These are phyloP conservation scores for Pseudonaja textilis DNA, from an alignment of 2,113 vertebrate genomes.

Conservation along the genomic window DNA sequence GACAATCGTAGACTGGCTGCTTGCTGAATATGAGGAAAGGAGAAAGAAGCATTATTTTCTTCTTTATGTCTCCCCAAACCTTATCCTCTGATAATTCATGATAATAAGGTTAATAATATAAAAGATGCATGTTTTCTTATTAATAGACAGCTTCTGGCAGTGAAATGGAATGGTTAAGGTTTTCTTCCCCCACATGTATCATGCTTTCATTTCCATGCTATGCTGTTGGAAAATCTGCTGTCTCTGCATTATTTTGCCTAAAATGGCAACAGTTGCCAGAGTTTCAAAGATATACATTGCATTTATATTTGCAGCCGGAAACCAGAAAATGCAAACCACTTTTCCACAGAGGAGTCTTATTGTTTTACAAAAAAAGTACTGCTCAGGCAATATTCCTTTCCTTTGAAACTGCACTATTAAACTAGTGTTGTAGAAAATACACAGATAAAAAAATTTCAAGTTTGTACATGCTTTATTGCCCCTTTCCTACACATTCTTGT, in stretches of 20 bases:
- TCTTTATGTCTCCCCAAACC: neutral
- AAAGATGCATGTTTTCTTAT: neutral
- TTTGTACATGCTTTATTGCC: neutral
- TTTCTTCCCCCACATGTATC: conserved; percentile 7
- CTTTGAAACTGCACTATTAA: neutral
- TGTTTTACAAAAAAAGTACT: no score
- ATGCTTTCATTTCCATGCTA: rapidly evolving
- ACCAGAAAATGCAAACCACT: neutral
- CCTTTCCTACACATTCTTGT: neutral
- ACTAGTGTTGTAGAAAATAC: neutral
- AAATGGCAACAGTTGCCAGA: neutral
- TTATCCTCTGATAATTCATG: neutral
- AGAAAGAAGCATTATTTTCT: neutral
- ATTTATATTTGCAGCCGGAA: neutral
- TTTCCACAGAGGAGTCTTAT: neutral
- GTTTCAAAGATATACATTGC: neutral
- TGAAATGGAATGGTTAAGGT: neutral
- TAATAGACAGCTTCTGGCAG: neutral
- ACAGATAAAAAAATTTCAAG: neutral
- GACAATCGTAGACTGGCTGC: neutral
- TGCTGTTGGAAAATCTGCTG: conserved; percentile 11
- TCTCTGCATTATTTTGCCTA: neutral
- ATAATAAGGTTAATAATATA: neutral
- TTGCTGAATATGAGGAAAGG: neutral
- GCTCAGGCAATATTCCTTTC: neutral